Evolutionary conservation across 2,797 vertebrate species (phyloP).

Genomic region (Molothrus aeneus): DNA sequence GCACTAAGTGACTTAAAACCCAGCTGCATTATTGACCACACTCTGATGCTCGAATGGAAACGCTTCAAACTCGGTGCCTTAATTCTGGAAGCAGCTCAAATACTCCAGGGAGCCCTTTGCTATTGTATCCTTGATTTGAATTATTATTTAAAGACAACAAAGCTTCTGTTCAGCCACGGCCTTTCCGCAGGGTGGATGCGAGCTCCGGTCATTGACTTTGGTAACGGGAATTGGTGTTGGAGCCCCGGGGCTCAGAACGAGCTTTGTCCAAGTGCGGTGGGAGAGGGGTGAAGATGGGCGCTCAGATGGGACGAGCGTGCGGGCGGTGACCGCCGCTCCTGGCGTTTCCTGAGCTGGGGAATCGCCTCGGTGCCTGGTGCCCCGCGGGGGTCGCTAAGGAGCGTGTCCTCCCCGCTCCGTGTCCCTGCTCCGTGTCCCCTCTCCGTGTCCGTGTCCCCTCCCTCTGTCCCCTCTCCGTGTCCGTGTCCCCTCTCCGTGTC

Average conservation of each 20-base stretch:
- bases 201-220: not conserved
- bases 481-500: no score
- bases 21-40: not conserved
- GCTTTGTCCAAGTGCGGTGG: not conserved
- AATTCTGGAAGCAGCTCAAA: constrained; percentile 3
- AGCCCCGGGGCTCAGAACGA: not conserved
- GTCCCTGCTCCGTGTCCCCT: no score
- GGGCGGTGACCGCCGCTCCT: not conserved
- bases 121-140: not conserved
- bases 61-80: not conserved
- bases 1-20: not conserved
- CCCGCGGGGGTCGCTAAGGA: not conserved
- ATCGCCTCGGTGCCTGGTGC: not conserved
- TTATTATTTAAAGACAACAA: constrained; percentile 52
- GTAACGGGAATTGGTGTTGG: not conserved
- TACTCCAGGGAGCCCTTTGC: not conserved
- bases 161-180: not conserved
- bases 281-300: not conserved
- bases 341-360: not conserved
- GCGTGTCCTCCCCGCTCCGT: not conserved
- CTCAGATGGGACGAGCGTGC: no score
- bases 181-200: not conserved
- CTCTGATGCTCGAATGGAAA: not conserved
- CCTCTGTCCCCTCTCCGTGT: not conserved
- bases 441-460: no score